Evolutionary conservation across 2,797 vertebrate genomes (phyloP).

Genomic region (Aeoliscus strigatus): DNA sequence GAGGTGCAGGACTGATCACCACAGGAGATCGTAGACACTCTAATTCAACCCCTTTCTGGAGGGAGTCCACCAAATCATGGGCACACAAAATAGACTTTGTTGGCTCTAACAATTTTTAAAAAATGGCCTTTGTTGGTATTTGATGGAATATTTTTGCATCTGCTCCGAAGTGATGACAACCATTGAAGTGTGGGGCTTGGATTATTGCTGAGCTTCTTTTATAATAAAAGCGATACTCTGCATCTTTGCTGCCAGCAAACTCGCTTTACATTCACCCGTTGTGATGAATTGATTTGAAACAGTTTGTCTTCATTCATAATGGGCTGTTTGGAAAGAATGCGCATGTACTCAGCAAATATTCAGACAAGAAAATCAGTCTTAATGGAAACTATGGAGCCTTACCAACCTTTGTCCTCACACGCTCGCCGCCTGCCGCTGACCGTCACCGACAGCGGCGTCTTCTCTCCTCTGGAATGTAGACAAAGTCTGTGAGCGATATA

Average conservation of each 20-base stretch:
- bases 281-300: slow-evolving; percentile 61
- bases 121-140: too few relatives aligned
- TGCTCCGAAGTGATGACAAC: too few relatives aligned
- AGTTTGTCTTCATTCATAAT: slow-evolving; percentile 57
- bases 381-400: slow-evolving; percentile 74
- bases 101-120: too few relatives aligned
- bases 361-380: slow-evolving; percentile 64
- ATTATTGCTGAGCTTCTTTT: slow-evolving; percentile 17
- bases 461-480: slow-evolving; percentile 23
- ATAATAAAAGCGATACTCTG: slow-evolving; percentile 26
- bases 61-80: too few relatives aligned
- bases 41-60: too few relatives aligned
- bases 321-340: slow-evolving; percentile 48
- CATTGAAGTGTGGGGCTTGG: too few relatives aligned
- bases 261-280: slow-evolving; percentile 34
- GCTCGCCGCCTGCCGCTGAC: slow-evolving; percentile 33
- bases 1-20: too few relatives aligned
- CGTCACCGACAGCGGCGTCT: slow-evolving; percentile 53
- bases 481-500: too few relatives aligned
- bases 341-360: slow-evolving; percentile 74
- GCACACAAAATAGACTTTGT: too few relatives aligned
- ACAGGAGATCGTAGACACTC: too few relatives aligned
- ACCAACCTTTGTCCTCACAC: slow-evolving; percentile 51
- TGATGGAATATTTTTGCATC: too few relatives aligned
- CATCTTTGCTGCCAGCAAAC: slow-evolving; percentile 38